phyloP scores from a whole-genome alignment of 2,888 invertebrate species.

The Apoderus coryli region DNA sequence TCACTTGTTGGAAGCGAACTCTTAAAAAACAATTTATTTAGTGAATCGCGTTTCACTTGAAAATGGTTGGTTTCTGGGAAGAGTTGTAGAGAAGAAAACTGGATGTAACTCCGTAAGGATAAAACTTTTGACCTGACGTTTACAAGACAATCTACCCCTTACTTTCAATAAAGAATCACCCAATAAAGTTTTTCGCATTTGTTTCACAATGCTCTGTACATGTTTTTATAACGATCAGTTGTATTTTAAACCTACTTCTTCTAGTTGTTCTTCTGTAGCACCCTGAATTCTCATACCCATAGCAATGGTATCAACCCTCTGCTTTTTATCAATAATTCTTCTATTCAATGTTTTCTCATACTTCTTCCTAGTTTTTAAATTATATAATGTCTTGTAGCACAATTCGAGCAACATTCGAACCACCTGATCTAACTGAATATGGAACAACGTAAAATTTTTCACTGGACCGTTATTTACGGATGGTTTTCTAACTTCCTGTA shows the following conservation, averaged over 20 bases:
- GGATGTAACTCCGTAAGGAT: too few species aligned
- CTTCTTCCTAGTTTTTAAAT: slow-evolving; percentile 50
- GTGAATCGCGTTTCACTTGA: too few species aligned
- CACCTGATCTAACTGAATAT: slow-evolving; percentile 54
- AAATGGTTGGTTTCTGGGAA: too few species aligned
- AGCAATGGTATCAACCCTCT: slow-evolving; percentile 68
- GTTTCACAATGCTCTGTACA: too few species aligned
- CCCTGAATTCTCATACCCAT: slow-evolving; percentile 65
- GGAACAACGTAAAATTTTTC: slow-evolving; percentile 66
- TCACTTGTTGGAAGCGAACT: too few species aligned
- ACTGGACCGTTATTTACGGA: slow-evolving; percentile 42
- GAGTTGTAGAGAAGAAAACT: too few species aligned
- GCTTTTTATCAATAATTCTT: slow-evolving; percentile 74
- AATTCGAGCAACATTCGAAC: slow-evolving; percentile 43
- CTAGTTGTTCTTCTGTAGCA: slow-evolving; percentile 62
- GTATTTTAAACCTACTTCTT: slow-evolving; percentile 56
- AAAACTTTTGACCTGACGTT: too few species aligned
- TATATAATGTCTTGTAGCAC: slow-evolving; percentile 56
- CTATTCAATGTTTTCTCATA: slow-evolving; percentile 53
- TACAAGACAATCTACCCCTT: too few species aligned
- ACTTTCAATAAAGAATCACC: too few species aligned
- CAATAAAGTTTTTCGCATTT: too few species aligned
- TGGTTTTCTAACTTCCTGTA: slow-evolving; percentile 38
- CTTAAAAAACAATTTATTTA: too few species aligned
- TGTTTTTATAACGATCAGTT: too few species aligned